These are phyloP conservation scores for Clitarchus hookeri DNA, from an alignment of 2,888 invertebrate species.

Conservation along the genomic window DNA sequence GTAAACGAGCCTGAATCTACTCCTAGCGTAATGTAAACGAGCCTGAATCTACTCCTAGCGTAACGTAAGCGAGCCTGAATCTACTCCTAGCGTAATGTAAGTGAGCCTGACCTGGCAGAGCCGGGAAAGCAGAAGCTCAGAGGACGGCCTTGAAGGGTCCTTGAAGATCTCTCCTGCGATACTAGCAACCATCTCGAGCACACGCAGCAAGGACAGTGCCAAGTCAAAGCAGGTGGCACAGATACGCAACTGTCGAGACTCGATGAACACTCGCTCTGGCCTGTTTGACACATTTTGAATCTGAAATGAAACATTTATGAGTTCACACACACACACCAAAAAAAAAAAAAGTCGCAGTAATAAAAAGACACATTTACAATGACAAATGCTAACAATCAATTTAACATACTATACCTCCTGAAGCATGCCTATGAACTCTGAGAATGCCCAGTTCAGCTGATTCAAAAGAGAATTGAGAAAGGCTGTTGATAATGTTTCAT, in stretches of 20 bases:
- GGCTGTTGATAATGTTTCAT: conserved; percentile 67
- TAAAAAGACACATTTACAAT: neutral
- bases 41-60: too few species aligned
- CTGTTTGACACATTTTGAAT: conserved; percentile 66
- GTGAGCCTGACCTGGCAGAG: conserved; percentile 63
- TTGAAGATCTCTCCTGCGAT: conserved; percentile 69
- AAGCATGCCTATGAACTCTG: conserved; percentile 82
- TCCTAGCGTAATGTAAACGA: too few species aligned
- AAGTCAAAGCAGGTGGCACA: conserved; percentile 85
- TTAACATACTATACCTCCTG: conserved; percentile 65
- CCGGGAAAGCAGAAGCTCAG: conserved; percentile 72
- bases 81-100: too few species aligned
- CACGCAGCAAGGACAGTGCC: conserved; percentile 74
- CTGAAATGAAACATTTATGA: conserved; percentile 48
- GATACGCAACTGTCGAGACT: conserved; percentile 76
- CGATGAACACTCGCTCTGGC: conserved; percentile 65
- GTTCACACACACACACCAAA: conserved; percentile 19
- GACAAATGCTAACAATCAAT: neutral
- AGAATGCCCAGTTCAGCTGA: conserved; percentile 87
- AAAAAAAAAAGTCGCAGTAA: conserved; percentile 7
- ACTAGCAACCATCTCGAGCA: conserved; percentile 76
- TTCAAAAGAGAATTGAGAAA: conserved; percentile 79
- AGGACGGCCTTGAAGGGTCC: conserved; percentile 67
- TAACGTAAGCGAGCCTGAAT: too few species aligned
- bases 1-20: too few species aligned